Conservation (phyloP, 2,113 vertebrate genomes). For the Sturnira hondurensis region DNA sequence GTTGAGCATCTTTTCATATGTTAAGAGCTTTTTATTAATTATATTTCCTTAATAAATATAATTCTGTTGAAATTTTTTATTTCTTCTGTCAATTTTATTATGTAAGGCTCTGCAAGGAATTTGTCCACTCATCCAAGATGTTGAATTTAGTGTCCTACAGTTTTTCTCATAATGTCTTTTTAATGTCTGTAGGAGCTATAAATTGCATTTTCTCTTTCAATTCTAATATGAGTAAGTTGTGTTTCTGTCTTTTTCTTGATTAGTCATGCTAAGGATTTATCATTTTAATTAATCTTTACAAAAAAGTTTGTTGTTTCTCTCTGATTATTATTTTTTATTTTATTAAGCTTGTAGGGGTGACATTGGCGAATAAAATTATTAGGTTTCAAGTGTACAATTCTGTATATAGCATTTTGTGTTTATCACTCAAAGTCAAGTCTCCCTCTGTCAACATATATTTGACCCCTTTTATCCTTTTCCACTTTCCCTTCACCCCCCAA, state of each 20-base stretch:
- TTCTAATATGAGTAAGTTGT: not conserved
- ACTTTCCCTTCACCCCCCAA: too few species aligned
- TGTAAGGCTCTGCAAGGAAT: not conserved
- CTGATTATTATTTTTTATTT: not conserved
- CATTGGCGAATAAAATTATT: not conserved
- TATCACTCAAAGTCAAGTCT: too few species aligned
- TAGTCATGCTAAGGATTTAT: not conserved
- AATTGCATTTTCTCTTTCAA: not conserved
- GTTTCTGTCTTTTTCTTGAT: not conserved
- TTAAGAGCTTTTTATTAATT: not conserved
- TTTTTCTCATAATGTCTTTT: not conserved
- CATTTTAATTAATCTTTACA: not conserved
- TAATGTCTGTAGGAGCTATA: not conserved
- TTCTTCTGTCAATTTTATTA: not conserved
- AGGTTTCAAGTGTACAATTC: too few species aligned
- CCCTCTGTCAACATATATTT: too few species aligned
- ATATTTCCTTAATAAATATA: not conserved
- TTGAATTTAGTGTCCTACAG: not conserved
- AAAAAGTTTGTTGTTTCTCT: not conserved
- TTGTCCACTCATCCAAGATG: not conserved
- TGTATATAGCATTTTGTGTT: too few species aligned
- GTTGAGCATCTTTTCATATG: too few species aligned
- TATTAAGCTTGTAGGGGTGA: not conserved
- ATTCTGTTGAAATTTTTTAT: not conserved
- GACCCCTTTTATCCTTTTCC: too few species aligned